A percentile compares a stretch with the other conserved stretches of the same genome.
Conservation (phyloP, 2,113 vertebrate species). For the Turnix velox region DNA sequence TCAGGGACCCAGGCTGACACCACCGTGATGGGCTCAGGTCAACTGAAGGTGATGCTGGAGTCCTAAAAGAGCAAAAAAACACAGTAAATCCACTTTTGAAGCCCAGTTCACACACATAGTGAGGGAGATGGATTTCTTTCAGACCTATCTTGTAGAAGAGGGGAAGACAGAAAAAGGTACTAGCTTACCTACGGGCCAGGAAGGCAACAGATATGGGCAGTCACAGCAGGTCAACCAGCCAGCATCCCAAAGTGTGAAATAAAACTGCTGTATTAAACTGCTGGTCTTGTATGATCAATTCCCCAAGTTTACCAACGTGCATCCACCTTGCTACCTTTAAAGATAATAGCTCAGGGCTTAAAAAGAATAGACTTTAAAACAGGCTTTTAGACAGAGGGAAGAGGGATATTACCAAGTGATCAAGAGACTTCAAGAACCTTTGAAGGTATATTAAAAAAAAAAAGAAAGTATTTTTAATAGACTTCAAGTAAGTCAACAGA, state of each 20-base stretch:
- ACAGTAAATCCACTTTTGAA: neutral
- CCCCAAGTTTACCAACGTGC: neutral
- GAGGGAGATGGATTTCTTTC: neutral
- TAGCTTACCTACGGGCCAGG: neutral
- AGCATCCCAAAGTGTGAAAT: neutral
- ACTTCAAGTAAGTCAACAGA: neutral
- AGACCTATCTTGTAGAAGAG: neutral
- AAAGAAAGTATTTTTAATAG: neutral
- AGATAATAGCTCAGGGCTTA: neutral
- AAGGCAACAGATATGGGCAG: neutral
- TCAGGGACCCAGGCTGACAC: neutral
- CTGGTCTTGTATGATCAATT: neutral
- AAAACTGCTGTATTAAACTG: neutral
- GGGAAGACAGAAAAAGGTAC: neutral
- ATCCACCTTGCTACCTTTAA: neutral
- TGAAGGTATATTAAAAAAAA: neutral
- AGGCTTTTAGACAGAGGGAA: neutral
- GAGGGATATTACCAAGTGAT: neutral
- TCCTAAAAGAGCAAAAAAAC: neutral
- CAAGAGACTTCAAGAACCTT: neutral
- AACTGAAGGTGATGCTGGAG: neutral
- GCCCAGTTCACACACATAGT: neutral
- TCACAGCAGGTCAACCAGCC: neutral
- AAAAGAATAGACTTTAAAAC: neutral
- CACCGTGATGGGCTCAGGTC: neutral